Conservation (phyloP, 2,888 invertebrate species). For the Agonum fuliginosum region DNA sequence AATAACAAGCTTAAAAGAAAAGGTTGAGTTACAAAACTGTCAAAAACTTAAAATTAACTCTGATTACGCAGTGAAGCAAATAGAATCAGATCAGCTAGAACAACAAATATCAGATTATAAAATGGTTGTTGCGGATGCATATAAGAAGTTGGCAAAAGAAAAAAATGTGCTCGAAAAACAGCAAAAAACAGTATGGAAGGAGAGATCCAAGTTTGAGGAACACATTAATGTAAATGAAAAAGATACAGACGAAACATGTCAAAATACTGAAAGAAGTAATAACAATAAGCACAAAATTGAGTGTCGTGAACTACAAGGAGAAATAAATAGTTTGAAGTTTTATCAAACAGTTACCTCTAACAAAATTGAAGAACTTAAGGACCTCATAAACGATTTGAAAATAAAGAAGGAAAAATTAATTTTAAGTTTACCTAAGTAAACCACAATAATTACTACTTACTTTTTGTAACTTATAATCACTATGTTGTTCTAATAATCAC, state of each 20-base stretch:
- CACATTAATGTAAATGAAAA: neutral
- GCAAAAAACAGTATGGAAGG: constrained; percentile 26
- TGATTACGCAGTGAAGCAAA: neutral
- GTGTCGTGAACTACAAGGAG: constrained; percentile 12
- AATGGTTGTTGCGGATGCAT: neutral
- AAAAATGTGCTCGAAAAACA: constrained; percentile 3
- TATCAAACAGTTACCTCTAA: constrained; percentile 1
- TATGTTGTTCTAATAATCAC: too few relatives aligned
- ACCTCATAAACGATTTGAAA: neutral
- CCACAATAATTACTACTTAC: too few relatives aligned
- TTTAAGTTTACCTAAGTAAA: too few relatives aligned
- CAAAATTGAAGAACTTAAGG: constrained; percentile 3
- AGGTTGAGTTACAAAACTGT: constrained; percentile 12
- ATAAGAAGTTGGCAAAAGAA: neutral
- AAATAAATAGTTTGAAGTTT: constrained; percentile 26
- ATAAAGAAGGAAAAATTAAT: neutral
- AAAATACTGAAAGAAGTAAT: neutral
- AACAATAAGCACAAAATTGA: neutral
- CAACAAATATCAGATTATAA: constrained; percentile 10
- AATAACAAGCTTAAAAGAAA: constrained; percentile 18
- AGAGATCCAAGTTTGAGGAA: constrained; percentile 39
- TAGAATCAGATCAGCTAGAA: constrained; percentile 12
- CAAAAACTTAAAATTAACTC: neutral
- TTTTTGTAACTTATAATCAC: too few relatives aligned
- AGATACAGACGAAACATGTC: neutral